These are phyloP conservation scores for Archilochus colubris DNA, from an alignment of 2,113 vertebrate species.

Conservation along the genomic window DNA sequence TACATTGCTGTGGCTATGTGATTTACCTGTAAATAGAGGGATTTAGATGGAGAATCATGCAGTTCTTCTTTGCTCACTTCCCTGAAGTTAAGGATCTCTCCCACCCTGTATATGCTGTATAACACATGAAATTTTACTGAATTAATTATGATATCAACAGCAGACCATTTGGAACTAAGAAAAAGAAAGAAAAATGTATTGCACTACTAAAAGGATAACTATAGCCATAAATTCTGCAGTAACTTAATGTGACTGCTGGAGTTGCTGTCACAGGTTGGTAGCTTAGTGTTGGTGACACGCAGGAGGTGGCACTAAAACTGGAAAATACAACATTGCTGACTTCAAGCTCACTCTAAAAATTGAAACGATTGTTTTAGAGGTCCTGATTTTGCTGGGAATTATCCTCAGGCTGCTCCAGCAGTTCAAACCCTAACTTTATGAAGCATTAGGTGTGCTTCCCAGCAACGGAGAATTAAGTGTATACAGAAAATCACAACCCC, in stretches of 20 bases:
- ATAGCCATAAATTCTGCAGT: not conserved
- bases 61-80: not conserved
- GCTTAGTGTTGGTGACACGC: not conserved
- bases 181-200: not conserved
- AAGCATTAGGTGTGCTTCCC: not conserved
- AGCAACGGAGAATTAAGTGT: not conserved
- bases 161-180: not conserved
- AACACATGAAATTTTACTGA: not conserved
- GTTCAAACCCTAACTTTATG: not conserved
- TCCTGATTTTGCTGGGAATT: not conserved
- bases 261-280: not conserved
- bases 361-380: not conserved
- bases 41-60: not conserved
- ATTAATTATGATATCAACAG: not conserved
- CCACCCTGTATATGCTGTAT: not conserved
- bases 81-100: not conserved
- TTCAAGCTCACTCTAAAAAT: not conserved
- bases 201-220: not conserved
- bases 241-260: not conserved
- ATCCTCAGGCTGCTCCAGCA: not conserved
- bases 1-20: not conserved
- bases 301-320: not conserved
- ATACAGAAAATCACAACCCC: fast-evolving
- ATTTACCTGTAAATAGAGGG: slow-evolving; percentile 64
- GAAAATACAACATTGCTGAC: not conserved